These are phyloP conservation scores for Numida meleagris DNA, from an alignment of 2,113 vertebrate genomes.

Conservation along the genomic window DNA sequence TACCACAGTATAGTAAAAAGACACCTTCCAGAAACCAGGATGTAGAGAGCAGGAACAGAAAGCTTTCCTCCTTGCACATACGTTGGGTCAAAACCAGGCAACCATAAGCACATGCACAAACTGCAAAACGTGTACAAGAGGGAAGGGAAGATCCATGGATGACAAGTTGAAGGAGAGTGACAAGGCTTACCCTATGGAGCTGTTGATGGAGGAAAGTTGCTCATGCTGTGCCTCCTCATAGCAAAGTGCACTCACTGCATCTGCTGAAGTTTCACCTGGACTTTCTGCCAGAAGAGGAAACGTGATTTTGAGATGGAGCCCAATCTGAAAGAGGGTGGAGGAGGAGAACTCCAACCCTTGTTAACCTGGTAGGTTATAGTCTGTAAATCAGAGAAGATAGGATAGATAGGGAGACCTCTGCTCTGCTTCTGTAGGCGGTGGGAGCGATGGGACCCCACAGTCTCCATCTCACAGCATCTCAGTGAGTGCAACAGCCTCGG, in stretches of 20 bases:
- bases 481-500: not conserved
- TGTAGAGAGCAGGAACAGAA: not conserved
- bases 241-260: fast-evolving
- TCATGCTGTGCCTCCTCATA: not conserved
- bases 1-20: not conserved
- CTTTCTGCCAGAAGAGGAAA: not conserved
- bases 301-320: not conserved
- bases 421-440: not conserved
- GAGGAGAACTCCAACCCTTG: not conserved
- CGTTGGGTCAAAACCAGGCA: not conserved
- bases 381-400: not conserved
- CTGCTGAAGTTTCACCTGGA: not conserved
- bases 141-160: not conserved
- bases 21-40: not conserved
- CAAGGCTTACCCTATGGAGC: not conserved
- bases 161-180: not conserved
- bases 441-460: not conserved
- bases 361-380: not conserved
- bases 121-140: fast-evolving
- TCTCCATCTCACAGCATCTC: fast-evolving
- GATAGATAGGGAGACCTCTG: not conserved
- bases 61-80: not conserved
- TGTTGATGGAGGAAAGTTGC: not conserved
- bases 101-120: not conserved
- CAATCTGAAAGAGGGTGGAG: not conserved